Base-by-base conservation (phyloP, 2,797 vertebrate species). In the Melanotaenia maccullochi region DNA sequence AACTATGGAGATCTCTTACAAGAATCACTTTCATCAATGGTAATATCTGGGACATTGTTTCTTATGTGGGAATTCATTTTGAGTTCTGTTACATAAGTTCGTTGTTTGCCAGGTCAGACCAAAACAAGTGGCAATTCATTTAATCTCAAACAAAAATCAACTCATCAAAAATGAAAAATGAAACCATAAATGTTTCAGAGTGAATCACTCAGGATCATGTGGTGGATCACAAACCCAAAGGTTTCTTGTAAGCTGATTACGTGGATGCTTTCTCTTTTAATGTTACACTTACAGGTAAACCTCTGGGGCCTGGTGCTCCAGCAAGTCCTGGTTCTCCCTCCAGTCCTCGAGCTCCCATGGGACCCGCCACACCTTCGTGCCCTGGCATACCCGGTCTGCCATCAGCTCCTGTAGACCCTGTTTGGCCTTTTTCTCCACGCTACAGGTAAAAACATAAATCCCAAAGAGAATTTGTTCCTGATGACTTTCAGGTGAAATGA, bases 341-440 rank as follows among this genome's bases (percentile, higher is more conserved):
- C 68, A 95, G 71, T 1, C 95, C 95, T 47, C 88, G 87, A 14
- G 93, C 60, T 60, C 95, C 95, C 62, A 91, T 88, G 24, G 93
- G 93, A 55, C 95, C 95, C 0, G 90, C 14, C 70, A 93, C 78
- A 52, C 95, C 95, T 57, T 92, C 90, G 1, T 95, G 94, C 2
- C 95, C 95, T 0, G 94, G 85, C 73, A 86, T 93, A 22, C 95
- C 95, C 30, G 94, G 92, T 75, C 93, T 89, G 20, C 95, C 95
- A 0, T 91, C 91, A 0, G 86, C 76, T 25, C 95, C 95, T 1
- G 90, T 83, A 0, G 89, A 75, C 66, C 95, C 95, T 75, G 90
- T 81, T 9, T 63, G 61, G 56, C 95, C 95, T 70, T 94, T 94
- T n/a, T 86, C 88, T 66, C 95, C 95, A 28, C 9, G 57, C 95